Evolutionary conservation across 2,888 invertebrate genomes (phyloP).

Genomic region (Epinotia demarniana): DNA sequence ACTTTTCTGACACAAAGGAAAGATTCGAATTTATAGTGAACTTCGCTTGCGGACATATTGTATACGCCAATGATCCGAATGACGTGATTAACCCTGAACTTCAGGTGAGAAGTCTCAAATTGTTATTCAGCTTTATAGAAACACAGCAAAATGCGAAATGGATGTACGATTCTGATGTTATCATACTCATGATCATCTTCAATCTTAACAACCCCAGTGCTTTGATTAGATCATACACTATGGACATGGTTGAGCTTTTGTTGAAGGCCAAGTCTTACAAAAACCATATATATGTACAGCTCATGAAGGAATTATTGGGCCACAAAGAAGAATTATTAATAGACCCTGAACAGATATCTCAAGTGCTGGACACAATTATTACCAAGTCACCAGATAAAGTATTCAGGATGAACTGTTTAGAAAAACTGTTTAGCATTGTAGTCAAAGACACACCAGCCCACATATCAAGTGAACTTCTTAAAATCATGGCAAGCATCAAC

Average conservation of each 20-base stretch:
- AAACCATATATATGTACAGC: constrained; percentile 69
- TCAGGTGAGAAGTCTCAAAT: constrained; percentile 80
- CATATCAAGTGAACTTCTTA: constrained; percentile 77
- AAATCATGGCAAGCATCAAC: constrained; percentile 76
- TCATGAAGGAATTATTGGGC: constrained; percentile 76
- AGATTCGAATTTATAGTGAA: constrained; percentile 85
- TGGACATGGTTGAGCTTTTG: constrained; percentile 80
- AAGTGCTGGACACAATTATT: constrained; percentile 86
- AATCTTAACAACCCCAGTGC: constrained; percentile 81
- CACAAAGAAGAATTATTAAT: constrained; percentile 86
- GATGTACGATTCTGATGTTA: constrained; percentile 74
- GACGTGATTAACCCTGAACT: constrained; percentile 78
- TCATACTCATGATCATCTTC: constrained; percentile 84
- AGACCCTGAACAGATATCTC: constrained; percentile 87
- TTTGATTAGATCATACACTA: constrained; percentile 82
- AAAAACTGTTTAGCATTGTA: constrained; percentile 69
- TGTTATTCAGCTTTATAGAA: constrained; percentile 66
- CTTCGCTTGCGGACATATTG: constrained; percentile 79
- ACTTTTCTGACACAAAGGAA: constrained; percentile 71
- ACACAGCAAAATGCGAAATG: constrained; percentile 63
- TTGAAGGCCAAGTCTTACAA: constrained; percentile 63
- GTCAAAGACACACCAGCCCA: constrained; percentile 73
- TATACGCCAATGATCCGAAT: constrained; percentile 72
- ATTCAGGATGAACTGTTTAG: constrained; percentile 70
- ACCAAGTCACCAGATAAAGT: constrained; percentile 78